phyloP scores from a whole-genome alignment of 2,888 invertebrate genomes.

The Boloria selene region DNA sequence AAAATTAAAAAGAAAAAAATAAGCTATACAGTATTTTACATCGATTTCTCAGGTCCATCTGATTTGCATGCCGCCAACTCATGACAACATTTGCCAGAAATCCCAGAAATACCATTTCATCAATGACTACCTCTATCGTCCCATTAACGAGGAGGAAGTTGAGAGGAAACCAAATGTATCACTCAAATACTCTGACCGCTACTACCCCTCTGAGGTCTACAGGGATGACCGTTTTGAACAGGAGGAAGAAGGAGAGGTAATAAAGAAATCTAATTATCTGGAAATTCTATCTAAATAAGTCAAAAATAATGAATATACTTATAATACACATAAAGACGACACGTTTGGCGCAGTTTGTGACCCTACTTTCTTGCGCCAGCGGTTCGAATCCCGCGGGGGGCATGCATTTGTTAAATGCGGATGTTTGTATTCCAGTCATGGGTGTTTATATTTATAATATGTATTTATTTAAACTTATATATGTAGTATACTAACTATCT shows the following conservation, averaged over 20 bases:
- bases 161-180: constrained; percentile 91
- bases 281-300: too few species aligned
- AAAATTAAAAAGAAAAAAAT: not conserved
- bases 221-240: constrained; percentile 83
- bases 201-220: constrained; percentile 91
- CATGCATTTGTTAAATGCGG: too few species aligned
- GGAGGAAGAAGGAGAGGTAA: constrained; percentile 73
- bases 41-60: constrained; percentile 88
- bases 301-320: too few species aligned
- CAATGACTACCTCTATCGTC: constrained; percentile 95
- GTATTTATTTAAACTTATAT: too few species aligned
- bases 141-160: constrained; percentile 91
- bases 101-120: constrained; percentile 95
- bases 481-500: too few species aligned
- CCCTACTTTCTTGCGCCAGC: too few species aligned
- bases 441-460: too few species aligned
- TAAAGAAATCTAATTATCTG: not conserved
- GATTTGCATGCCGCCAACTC: constrained; percentile 95
- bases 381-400: too few species aligned
- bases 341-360: too few species aligned
- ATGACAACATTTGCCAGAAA: constrained; percentile 94
- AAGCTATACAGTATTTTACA: not conserved
- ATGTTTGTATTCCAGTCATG: too few species aligned
- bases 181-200: constrained; percentile 90
- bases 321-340: too few species aligned